phyloP scores from a whole-genome alignment of 2,113 vertebrate species.

The Lepisosteus osseus region DNA sequence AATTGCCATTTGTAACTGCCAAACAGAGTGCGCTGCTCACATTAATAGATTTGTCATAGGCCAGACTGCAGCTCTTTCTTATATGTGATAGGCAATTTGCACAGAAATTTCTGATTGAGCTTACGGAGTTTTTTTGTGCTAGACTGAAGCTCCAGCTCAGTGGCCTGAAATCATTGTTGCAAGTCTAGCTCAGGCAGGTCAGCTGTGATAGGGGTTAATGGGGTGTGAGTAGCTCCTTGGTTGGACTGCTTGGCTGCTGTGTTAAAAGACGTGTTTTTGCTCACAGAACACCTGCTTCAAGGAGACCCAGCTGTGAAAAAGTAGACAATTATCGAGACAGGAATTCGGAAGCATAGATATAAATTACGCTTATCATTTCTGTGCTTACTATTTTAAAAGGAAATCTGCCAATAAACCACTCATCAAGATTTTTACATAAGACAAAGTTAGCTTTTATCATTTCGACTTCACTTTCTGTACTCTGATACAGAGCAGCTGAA shows the following conservation, averaged over 20 bases:
- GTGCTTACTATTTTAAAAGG: too few relatives aligned
- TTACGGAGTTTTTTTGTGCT: neutral
- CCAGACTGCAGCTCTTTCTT: neutral
- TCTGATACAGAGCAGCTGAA: too few relatives aligned
- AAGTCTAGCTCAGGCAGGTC: neutral
- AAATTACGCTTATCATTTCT: neutral
- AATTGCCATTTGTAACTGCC: slow-evolving; percentile 3
- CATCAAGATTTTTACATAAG: too few relatives aligned
- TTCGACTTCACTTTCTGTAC: too few relatives aligned
- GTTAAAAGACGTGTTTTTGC: neutral
- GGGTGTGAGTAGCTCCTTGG: neutral
- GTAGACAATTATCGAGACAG: neutral
- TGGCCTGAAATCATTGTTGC: neutral
- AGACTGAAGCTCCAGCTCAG: neutral
- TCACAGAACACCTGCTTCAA: neutral
- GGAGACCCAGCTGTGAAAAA: neutral
- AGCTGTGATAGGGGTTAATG: neutral
- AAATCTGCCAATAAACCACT: too few relatives aligned
- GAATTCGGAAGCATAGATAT: neutral
- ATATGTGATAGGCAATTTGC: neutral
- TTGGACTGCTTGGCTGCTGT: neutral
- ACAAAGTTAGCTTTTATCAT: too few relatives aligned
- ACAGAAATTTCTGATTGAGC: neutral
- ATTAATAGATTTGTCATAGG: neutral
- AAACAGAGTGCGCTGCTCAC: neutral